Percentiles rank a stretch among this genome's conserved stretches.
Conservation (phyloP, 1,140 invertebrate genomes). For the Campodea augens region DNA sequence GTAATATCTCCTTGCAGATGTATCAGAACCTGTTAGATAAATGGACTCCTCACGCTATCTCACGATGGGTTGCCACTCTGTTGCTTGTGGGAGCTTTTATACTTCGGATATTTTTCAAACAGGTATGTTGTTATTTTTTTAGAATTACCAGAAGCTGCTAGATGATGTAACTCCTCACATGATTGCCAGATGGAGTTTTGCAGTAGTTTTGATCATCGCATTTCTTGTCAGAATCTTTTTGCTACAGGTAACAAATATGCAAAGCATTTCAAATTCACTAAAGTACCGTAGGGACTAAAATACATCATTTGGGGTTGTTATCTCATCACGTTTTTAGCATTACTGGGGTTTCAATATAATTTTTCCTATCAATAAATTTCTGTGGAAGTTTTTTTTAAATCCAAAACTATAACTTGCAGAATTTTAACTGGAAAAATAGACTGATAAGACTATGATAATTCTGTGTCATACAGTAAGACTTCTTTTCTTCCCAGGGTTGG, state of each 20-base stretch:
- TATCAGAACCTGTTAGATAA: conserved; percentile 22
- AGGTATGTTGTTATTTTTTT: conserved; percentile 18
- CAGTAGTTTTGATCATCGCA: conserved; percentile 23
- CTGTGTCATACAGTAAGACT: conserved; percentile 11
- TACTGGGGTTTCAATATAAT: background rate
- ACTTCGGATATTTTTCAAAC: conserved; percentile 18
- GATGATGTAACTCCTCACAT: conserved; percentile 33
- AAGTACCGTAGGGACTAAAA: background rate
- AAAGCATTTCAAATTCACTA: no score
- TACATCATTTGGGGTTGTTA: conserved; percentile 1
- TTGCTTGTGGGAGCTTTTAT: conserved; percentile 17
- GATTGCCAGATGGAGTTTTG: conserved; percentile 29
- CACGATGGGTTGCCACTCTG: conserved; percentile 19
- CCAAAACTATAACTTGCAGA: no score
- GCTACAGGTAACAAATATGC: conserved; percentile 26
- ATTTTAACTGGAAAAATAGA: no score
- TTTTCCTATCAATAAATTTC: conserved; percentile 2
- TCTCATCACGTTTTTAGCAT: conserved; percentile 4
- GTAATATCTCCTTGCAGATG: conserved; percentile 19
- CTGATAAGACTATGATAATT: no score
- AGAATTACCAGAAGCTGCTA: conserved; percentile 31
- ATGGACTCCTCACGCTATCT: conserved; percentile 19
- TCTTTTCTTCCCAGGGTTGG: conserved; percentile 67
- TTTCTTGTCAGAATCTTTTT: conserved; percentile 26
- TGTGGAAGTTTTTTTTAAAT: conserved; percentile 5